These are phyloP conservation scores for Platyrinchus mystaceus DNA, from an alignment of 2,797 vertebrate species.

Conservation along the genomic window DNA sequence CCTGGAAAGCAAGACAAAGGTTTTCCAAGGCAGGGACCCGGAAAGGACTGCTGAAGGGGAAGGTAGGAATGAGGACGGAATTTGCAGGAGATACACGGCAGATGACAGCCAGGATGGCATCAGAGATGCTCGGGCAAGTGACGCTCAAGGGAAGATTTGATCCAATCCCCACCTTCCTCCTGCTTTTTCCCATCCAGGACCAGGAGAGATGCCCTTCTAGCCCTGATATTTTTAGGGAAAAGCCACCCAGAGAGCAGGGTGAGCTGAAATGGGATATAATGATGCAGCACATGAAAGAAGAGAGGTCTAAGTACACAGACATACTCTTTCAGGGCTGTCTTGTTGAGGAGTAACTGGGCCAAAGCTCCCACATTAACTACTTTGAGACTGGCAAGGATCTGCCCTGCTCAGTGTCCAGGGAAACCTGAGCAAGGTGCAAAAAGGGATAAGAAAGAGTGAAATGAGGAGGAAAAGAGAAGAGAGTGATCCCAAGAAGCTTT, in stretches of 20 bases:
- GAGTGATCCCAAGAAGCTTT: slow-evolving; percentile 22
- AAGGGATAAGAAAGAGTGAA: slow-evolving; percentile 25
- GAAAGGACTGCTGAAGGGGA: not conserved
- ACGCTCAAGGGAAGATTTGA: not conserved
- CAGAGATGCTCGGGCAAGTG: not conserved
- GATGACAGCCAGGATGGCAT: not conserved
- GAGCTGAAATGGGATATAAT: not conserved
- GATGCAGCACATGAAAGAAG: not conserved
- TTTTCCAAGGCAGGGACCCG: not conserved
- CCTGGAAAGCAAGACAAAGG: not conserved
- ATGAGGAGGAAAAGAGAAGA: slow-evolving; percentile 22
- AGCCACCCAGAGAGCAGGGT: not conserved
- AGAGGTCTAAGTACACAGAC: not conserved
- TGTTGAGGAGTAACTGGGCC: not conserved
- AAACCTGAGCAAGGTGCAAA: not conserved
- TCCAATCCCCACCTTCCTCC: not conserved
- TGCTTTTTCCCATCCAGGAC: not conserved
- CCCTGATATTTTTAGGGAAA: not conserved
- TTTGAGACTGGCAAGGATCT: not conserved
- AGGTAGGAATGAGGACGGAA: not conserved
- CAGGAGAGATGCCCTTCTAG: not conserved
- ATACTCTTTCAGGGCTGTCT: not conserved
- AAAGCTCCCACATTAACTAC: not conserved
- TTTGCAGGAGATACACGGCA: not conserved
- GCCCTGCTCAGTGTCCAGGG: not conserved